Percentiles rank a stretch among this genome's conserved stretches.
These are phyloP conservation scores for Beris morrisii DNA, from an alignment of 2,888 invertebrate species.

Conservation along the genomic window DNA sequence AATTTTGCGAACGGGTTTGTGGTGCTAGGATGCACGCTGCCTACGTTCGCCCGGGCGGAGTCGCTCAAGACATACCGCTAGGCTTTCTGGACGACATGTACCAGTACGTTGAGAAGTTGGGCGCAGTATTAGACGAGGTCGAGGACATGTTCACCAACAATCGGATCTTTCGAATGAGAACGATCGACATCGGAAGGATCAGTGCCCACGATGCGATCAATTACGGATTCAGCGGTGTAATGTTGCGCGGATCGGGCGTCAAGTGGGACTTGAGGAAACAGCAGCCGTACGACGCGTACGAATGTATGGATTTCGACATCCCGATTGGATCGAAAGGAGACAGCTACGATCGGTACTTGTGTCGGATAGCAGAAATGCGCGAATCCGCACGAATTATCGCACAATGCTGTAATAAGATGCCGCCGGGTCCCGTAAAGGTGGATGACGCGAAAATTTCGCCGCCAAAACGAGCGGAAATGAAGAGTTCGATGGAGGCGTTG, in stretches of 20 bases:
- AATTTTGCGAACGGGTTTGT: conserved; percentile 79
- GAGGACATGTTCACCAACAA: conserved; percentile 79
- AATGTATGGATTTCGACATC: conserved; percentile 80
- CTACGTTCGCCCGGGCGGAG: conserved; percentile 83
- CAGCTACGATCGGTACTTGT: conserved; percentile 77
- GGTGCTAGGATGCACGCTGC: conserved; percentile 84
- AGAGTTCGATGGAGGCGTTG: conserved; percentile 81
- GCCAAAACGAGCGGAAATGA: conserved; percentile 79
- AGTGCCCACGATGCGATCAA: conserved; percentile 76
- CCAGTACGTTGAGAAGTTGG: conserved; percentile 67
- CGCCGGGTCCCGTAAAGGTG: conserved; percentile 72
- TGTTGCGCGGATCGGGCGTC: conserved; percentile 78
- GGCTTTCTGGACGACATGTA: conserved; percentile 81
- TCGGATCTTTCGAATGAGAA: conserved; percentile 71
- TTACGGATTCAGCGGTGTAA: conserved; percentile 72
- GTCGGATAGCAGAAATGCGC: conserved; percentile 71
- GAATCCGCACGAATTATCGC: conserved; percentile 76
- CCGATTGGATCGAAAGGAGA: conserved; percentile 81
- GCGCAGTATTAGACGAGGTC: conserved; percentile 78
- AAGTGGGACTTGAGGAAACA: conserved; percentile 86
- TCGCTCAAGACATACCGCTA: conserved; percentile 70
- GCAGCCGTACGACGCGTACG: conserved; percentile 84
- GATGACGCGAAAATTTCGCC: conserved; percentile 80
- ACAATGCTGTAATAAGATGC: conserved; percentile 84
- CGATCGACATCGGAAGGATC: conserved; percentile 72